phyloP scores from a whole-genome alignment of 2,113 vertebrate species.

The Melanocharis versteri region DNA sequence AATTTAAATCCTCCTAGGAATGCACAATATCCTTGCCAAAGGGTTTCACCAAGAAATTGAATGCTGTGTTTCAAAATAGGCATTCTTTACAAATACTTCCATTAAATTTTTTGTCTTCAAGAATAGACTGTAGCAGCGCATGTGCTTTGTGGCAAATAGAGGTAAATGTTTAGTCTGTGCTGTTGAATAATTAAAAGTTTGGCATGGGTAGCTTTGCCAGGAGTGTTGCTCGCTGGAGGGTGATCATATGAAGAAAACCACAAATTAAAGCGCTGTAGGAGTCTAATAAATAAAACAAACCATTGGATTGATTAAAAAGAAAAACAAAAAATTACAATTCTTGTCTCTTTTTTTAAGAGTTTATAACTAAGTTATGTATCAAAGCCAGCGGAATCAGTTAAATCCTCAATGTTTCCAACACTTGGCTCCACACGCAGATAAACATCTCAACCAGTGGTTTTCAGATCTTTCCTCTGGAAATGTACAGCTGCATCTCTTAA shows the following conservation, averaged over 20 bases:
- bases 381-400: neutral
- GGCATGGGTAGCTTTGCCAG: neutral
- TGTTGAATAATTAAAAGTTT: neutral
- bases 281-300: neutral
- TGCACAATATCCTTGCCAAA: slow-evolving; percentile 68
- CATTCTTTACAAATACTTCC: slow-evolving; percentile 66
- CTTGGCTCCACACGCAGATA: neutral
- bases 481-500: neutral
- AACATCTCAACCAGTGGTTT: neutral
- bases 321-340: neutral
- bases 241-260: neutral
- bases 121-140: neutral
- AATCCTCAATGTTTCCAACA: neutral
- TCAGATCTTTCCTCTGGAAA: neutral
- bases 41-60: slow-evolving; percentile 66
- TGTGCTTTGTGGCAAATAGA: slow-evolving; percentile 20
- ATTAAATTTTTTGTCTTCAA: slow-evolving; percentile 46
- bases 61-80: slow-evolving; percentile 62
- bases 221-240: neutral
- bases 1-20: slow-evolving; percentile 77
- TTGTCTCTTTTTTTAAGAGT: neutral
- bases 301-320: neutral
- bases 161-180: slow-evolving; percentile 25
- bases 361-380: neutral
- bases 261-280: neutral